These are phyloP conservation scores for Hyperoplus immaculatus DNA, from an alignment of 2,797 vertebrate genomes.

Conservation along the genomic window DNA sequence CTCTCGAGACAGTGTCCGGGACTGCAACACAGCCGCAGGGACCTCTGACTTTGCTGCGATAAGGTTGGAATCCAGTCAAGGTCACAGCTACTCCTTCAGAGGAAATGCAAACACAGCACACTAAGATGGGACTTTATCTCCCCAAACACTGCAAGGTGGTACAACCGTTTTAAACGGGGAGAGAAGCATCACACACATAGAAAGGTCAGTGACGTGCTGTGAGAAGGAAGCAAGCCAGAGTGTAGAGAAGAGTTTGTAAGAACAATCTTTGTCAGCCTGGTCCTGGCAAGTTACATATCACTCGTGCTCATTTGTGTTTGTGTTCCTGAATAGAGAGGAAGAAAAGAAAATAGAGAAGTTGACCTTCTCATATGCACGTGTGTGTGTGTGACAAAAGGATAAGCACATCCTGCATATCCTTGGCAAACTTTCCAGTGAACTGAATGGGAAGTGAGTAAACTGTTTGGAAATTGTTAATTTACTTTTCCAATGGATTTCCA, in stretches of 20 bases:
- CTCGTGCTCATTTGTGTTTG: slow-evolving; percentile 1
- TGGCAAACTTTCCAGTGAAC: slow-evolving; percentile 19
- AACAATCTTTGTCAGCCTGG: slow-evolving; percentile 16
- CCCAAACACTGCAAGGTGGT: slow-evolving; percentile 37
- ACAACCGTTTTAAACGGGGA: slow-evolving; percentile 49
- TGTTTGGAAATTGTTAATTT: background rate
- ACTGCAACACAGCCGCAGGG: slow-evolving; percentile 52
- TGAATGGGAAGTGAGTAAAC: slow-evolving; percentile 11
- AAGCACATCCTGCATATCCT: slow-evolving; percentile 12
- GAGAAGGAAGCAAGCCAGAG: slow-evolving; percentile 27
- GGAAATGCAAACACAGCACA: slow-evolving; percentile 75
- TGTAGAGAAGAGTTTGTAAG: slow-evolving; percentile 15
- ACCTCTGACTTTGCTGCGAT: slow-evolving; percentile 75
- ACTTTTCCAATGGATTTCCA: background rate
- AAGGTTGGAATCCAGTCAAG: slow-evolving; percentile 80
- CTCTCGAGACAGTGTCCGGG: slow-evolving; percentile 53
- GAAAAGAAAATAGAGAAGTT: slow-evolving; percentile 31
- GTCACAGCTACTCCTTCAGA: slow-evolving; percentile 73
- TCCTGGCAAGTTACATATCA: slow-evolving; percentile 7
- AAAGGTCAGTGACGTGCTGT: slow-evolving; percentile 9
- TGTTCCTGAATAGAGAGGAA: background rate
- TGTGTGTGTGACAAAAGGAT: background rate
- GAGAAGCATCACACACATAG: slow-evolving; percentile 17
- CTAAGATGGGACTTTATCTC: slow-evolving; percentile 70
- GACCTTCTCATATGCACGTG: slow-evolving; percentile 6